A percentile compares a stretch with the other conserved stretches of the same genome.
Conservation (phyloP, 2,797 vertebrate genomes). For the Stomatorhinus walkeri region DNA sequence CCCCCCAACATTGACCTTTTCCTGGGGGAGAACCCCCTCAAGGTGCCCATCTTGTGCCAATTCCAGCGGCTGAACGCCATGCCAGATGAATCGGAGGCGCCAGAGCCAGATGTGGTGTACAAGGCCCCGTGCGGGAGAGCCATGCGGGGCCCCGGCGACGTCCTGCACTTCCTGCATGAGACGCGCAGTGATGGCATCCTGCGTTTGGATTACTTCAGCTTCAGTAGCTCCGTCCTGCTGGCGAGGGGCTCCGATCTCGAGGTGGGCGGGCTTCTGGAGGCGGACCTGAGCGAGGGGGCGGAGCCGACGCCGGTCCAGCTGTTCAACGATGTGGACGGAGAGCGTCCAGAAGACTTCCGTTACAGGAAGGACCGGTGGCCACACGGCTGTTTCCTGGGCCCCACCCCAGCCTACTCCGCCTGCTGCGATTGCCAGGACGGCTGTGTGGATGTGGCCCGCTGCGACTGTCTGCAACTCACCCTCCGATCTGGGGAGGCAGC, state of each 20-base stretch:
- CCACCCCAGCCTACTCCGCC: constrained; percentile 55
- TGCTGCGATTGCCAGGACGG: constrained; percentile 81
- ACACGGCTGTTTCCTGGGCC: constrained; percentile 71
- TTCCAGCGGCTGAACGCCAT: constrained; percentile 71
- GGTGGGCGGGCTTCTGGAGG: constrained; percentile 42
- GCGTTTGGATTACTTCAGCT: constrained; percentile 81
- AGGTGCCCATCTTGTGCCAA: constrained; percentile 66
- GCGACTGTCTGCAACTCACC: constrained; percentile 69
- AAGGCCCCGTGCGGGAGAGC: constrained; percentile 78
- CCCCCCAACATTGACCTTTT: constrained; percentile 39
- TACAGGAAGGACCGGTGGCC: constrained; percentile 84
- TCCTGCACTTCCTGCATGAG: constrained; percentile 68
- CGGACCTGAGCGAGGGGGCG: constrained; percentile 74
- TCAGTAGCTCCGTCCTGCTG: constrained; percentile 66
- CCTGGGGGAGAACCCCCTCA: constrained; percentile 75
- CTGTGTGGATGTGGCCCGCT: constrained; percentile 65
- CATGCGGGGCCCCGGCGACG: constrained; percentile 68
- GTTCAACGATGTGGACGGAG: constrained; percentile 53
- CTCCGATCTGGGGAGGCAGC: constrained; percentile 41
- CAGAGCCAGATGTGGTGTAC: constrained; percentile 61
- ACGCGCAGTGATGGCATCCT: constrained; percentile 67
- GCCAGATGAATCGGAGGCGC: constrained; percentile 33
- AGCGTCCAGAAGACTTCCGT: constrained; percentile 67
- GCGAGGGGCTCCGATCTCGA: constrained; percentile 34
- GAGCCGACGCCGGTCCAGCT: constrained; percentile 77